These are phyloP conservation scores for Crotalus horridus DNA, from an alignment of 2,113 vertebrate species.

Conservation along the genomic window DNA sequence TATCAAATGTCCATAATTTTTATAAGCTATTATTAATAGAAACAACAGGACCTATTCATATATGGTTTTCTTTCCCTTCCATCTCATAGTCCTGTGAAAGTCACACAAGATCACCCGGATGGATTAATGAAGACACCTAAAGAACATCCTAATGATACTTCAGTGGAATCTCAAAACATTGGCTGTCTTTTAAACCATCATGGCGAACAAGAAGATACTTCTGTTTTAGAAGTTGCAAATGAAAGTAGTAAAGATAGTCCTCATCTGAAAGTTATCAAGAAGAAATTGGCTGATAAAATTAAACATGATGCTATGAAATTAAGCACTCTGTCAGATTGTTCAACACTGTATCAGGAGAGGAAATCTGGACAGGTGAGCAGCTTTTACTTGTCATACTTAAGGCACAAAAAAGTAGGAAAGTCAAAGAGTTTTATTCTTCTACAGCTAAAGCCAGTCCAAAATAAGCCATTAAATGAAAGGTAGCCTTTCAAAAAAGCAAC, in stretches of 20 bases:
- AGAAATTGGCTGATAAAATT: conserved; percentile 52
- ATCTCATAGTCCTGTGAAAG: conserved; percentile 56
- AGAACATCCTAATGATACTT: conserved; percentile 8
- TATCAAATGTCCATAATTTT: conserved; percentile 15
- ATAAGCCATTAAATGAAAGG: not conserved
- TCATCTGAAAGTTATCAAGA: conserved; percentile 19
- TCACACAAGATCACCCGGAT: conserved; percentile 42
- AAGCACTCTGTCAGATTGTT: conserved; percentile 35
- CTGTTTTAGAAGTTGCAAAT: conserved; percentile 29
- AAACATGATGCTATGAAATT: conserved; percentile 48
- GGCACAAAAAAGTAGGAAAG: not conserved
- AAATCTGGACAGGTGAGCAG: conserved; percentile 64
- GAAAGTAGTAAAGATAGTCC: conserved; percentile 10
- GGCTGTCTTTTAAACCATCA: conserved; percentile 28
- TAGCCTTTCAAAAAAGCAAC: not conserved
- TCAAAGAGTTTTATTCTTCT: not conserved
- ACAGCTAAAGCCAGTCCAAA: not conserved
- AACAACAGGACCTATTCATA: not conserved
- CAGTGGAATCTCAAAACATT: conserved; percentile 38
- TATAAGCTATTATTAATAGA: not conserved
- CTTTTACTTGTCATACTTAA: not conserved
- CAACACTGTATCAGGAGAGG: conserved; percentile 41
- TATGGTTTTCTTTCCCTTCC: conserved; percentile 23
- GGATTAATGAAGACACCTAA: conserved; percentile 44
- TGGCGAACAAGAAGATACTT: conserved; percentile 41